Evolutionary conservation across 2,113 vertebrate genomes (phyloP).

Genomic region (Meles meles): DNA sequence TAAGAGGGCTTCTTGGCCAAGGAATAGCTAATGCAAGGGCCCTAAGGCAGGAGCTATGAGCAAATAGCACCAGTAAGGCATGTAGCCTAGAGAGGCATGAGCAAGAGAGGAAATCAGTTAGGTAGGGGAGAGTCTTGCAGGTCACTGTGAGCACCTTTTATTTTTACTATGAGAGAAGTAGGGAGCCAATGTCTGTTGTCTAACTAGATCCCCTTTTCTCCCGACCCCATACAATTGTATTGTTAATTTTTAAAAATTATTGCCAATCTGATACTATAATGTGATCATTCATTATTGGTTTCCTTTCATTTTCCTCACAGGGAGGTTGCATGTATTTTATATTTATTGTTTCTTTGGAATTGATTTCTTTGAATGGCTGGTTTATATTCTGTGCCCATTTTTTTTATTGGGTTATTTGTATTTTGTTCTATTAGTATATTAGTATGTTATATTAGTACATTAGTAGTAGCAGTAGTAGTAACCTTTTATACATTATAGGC

Average conservation of each 20-base stretch:
- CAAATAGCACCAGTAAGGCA: neutral
- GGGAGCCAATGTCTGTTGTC: neutral
- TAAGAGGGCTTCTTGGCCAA: neutral
- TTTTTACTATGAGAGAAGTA: neutral
- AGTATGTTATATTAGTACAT: neutral
- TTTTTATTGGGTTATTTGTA: neutral
- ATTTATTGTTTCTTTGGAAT: neutral
- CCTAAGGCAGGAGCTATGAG: neutral
- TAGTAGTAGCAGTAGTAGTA: neutral
- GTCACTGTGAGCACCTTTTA: neutral
- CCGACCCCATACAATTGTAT: neutral
- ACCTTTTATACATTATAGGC: neutral
- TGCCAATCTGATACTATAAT: neutral
- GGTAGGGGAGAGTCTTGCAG: neutral
- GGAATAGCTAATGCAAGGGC: neutral
- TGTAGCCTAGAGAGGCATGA: neutral
- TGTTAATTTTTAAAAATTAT: neutral
- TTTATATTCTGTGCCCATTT: neutral
- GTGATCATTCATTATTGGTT: neutral
- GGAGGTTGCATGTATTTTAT: neutral
- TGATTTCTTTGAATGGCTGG: neutral
- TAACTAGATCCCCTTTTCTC: neutral
- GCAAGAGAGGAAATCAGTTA: neutral
- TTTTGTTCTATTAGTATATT: neutral
- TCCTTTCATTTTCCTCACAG: neutral